Percentiles rank a stretch among this genome's conserved stretches.
Conservation (phyloP, 2,797 vertebrate genomes). For the Gymnocypris eckloni region DNA sequence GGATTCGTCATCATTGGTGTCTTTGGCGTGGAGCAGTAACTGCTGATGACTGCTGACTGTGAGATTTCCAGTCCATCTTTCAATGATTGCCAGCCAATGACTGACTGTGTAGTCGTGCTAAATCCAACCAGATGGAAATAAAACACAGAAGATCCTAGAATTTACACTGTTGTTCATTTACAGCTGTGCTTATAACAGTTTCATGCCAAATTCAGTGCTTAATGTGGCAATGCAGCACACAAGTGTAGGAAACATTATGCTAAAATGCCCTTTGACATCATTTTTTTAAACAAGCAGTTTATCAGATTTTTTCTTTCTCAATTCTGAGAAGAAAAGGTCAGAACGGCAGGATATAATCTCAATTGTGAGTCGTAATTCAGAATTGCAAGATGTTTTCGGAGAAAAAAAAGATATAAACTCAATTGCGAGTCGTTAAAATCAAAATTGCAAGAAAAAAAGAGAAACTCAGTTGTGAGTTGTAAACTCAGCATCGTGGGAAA, state of each 20-base stretch:
- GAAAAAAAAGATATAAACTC: no score
- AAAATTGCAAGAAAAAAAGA: no score
- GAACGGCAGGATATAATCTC: not conserved
- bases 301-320: no score
- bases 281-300: not conserved
- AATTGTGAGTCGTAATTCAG: not conserved
- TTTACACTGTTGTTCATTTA: not conserved
- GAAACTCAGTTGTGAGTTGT: no score
- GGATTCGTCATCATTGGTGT: not conserved
- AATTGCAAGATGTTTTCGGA: not conserved
- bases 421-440: no score
- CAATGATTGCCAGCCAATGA: not conserved
- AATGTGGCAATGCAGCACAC: not conserved
- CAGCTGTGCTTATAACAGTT: not conserved
- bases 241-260: not conserved
- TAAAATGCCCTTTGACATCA: not conserved
- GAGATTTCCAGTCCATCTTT: conserved; percentile 5
- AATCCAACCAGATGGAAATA: not conserved
- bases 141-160: not conserved
- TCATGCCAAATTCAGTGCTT: not conserved
- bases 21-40: not conserved
- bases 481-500: no score
- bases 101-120: not conserved
- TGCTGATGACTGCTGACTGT: not conserved
- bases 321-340: no score